phyloP scores from a whole-genome alignment of 2,113 vertebrate species.

The Eulemur rufifrons region DNA sequence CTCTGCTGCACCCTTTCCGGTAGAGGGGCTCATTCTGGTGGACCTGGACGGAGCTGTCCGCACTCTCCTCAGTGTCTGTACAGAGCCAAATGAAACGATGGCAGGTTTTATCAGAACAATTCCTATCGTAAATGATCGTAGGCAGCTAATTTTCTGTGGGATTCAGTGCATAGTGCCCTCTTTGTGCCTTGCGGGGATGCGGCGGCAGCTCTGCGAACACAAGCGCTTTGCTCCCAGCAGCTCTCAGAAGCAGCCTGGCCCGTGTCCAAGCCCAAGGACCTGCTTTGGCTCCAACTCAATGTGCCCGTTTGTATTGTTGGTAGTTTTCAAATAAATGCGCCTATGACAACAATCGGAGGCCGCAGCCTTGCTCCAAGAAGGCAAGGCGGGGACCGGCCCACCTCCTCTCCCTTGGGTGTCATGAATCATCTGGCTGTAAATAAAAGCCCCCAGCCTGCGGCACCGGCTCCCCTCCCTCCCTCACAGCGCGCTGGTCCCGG shows the following conservation, averaged over 20 bases:
- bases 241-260: background rate
- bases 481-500: rapidly evolving
- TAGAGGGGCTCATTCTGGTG: rapidly evolving
- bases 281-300: background rate
- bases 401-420: rapidly evolving
- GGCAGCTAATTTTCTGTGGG: background rate
- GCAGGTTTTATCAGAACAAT: background rate
- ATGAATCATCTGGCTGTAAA: too few relatives aligned
- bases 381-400: rapidly evolving
- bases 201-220: rapidly evolving
- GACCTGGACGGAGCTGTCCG: background rate
- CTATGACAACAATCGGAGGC: rapidly evolving
- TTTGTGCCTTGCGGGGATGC: rapidly evolving
- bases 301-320: rapidly evolving
- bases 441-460: too few relatives aligned
- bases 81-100: background rate
- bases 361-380: background rate
- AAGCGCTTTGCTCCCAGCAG: background rate
- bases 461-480: background rate
- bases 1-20: background rate
- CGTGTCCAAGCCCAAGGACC: background rate
- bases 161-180: rapidly evolving
- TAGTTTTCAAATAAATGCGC: background rate
- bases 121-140: background rate
- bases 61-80: rapidly evolving